These are phyloP conservation scores for Pelecanus crispus DNA, from an alignment of 2,113 vertebrate species.

Conservation along the genomic window DNA sequence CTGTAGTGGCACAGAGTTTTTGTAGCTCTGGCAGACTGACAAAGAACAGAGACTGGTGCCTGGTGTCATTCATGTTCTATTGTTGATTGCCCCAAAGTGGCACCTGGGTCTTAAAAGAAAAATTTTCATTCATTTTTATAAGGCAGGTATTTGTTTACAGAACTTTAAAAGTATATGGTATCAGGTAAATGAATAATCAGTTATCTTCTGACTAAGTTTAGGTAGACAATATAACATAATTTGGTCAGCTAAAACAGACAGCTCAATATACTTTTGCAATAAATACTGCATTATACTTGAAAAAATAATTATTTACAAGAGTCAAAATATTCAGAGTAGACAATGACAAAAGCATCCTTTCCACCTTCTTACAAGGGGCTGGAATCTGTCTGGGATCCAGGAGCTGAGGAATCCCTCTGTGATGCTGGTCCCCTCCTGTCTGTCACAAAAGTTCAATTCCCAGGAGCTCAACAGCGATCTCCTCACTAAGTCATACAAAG, in stretches of 20 bases:
- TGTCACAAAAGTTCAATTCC: not conserved
- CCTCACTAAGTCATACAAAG: not conserved
- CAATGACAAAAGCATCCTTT: not conserved
- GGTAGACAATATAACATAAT: not conserved
- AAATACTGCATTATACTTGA: not conserved
- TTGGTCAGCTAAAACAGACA: not conserved
- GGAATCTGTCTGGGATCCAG: not conserved
- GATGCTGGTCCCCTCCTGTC: not conserved
- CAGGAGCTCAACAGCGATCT: not conserved
- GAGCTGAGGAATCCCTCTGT: not conserved
- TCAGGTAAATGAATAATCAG: not conserved
- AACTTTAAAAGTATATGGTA: not conserved
- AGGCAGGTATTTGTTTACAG: not conserved
- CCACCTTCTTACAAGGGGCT: not conserved
- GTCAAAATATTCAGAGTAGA: not conserved
- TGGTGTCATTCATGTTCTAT: conserved; percentile 60
- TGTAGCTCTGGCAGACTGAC: conserved; percentile 74
- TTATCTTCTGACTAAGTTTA: not conserved
- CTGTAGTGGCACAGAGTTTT: conserved; percentile 70
- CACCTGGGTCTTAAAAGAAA: not conserved
- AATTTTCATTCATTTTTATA: not conserved
- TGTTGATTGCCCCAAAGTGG: not conserved
- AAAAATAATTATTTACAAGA: not conserved
- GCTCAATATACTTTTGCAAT: not conserved
- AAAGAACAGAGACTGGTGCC: conserved; percentile 75